Conservation (phyloP, 1,140 invertebrate genomes). For the Cydia strobilella region DNA sequence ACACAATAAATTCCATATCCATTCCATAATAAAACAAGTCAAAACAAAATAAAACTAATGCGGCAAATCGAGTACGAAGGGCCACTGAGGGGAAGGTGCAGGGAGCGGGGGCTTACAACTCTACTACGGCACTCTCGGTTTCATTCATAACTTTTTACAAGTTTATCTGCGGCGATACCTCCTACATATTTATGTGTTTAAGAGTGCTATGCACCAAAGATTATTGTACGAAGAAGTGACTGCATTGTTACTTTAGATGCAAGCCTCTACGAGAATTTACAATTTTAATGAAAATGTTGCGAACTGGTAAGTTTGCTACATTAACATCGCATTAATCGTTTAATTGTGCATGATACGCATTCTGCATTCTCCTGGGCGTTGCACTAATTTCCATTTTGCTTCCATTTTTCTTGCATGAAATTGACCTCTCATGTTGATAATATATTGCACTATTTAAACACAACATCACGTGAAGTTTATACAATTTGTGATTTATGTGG, state of each 20-base stretch:
- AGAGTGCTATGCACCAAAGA: constrained; percentile 66
- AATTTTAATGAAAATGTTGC: not conserved
- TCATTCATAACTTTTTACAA: constrained; percentile 81
- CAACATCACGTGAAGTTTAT: too few relatives aligned
- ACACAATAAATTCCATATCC: constrained; percentile 40
- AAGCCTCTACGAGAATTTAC: not conserved
- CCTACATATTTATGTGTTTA: constrained; percentile 80
- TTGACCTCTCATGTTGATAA: too few relatives aligned
- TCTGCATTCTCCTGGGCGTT: too few relatives aligned
- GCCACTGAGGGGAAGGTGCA: constrained; percentile 37
- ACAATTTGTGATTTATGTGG: too few relatives aligned
- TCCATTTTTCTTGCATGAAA: too few relatives aligned
- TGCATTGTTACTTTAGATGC: not conserved
- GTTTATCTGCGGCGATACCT: constrained; percentile 78
- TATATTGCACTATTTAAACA: too few relatives aligned
- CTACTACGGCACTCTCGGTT: constrained; percentile 78
- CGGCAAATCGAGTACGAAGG: constrained; percentile 56
- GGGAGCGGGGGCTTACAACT: constrained; percentile 64
- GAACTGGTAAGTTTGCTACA: not conserved
- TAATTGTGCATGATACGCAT: too few relatives aligned
- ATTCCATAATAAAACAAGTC: constrained; percentile 61
- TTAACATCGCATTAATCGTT: too few relatives aligned
- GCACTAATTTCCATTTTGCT: too few relatives aligned
- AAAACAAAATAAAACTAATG: constrained; percentile 76
- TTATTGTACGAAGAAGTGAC: constrained; percentile 34